phyloP scores from a whole-genome alignment of 2,888 invertebrate genomes.

The Tromatobia lineatoria region DNA sequence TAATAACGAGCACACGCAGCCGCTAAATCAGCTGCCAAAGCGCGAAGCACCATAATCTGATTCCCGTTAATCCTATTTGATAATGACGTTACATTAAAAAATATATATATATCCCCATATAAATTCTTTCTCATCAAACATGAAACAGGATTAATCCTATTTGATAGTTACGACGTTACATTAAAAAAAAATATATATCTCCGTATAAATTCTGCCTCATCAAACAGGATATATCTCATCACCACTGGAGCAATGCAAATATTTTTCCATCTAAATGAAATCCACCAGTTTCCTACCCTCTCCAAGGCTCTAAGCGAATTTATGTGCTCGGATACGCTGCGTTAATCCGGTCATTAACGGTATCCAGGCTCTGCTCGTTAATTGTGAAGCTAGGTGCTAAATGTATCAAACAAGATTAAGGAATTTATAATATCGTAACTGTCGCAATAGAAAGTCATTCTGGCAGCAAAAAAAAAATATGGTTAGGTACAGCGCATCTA shows the following conservation, averaged over 20 bases:
- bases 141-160: slow-evolving; percentile 43
- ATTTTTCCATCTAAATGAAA: slow-evolving; percentile 12
- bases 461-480: neutral
- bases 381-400: slow-evolving; percentile 24
- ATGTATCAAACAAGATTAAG: neutral
- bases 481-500: neutral
- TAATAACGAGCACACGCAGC: slow-evolving; percentile 34
- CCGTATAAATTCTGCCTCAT: slow-evolving; percentile 2
- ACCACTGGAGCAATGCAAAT: slow-evolving; percentile 12
- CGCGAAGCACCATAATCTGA: slow-evolving; percentile 27
- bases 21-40: slow-evolving; percentile 28
- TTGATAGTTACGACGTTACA: slow-evolving; percentile 43
- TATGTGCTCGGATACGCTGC: slow-evolving; percentile 54
- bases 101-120: neutral
- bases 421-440: slow-evolving; percentile 10
- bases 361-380: slow-evolving; percentile 54
- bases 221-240: slow-evolving; percentile 27
- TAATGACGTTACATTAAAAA: slow-evolving; percentile 38
- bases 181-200: neutral
- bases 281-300: slow-evolving; percentile 19
- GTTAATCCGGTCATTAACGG: slow-evolving; percentile 67
- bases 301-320: slow-evolving; percentile 22
- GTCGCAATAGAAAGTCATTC: slow-evolving; percentile 32
- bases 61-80: slow-evolving; percentile 45
- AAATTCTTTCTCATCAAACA: slow-evolving; percentile 25